phyloP scores from a whole-genome alignment of 2,113 vertebrate genomes.

The Hippocampus comes region DNA sequence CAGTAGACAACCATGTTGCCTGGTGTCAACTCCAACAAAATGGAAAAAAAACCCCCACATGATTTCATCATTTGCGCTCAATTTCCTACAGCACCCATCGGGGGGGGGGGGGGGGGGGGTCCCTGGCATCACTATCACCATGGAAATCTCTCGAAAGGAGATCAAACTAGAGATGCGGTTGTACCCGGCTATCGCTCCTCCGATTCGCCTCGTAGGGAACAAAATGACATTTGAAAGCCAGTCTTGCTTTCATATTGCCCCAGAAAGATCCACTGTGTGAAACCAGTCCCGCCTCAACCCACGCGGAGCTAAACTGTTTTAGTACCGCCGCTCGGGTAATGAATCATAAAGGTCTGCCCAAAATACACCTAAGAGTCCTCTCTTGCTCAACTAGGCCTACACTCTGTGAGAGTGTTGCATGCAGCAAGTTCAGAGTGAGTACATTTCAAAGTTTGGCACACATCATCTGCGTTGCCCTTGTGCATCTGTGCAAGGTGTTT shows the following conservation, averaged over 20 bases:
- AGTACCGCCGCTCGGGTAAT: conserved; percentile 47
- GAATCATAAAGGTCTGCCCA: conserved; percentile 48
- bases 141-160: background rate
- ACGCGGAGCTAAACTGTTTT: conserved; percentile 31
- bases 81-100: background rate
- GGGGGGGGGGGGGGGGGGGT: background rate
- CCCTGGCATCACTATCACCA: background rate
- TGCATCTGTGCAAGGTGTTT: conserved; percentile 28
- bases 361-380: conserved; percentile 48
- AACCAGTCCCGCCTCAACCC: conserved; percentile 21
- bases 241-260: background rate
- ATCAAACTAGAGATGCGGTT: background rate
- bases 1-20: too few species aligned
- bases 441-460: conserved; percentile 21
- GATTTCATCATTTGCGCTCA: background rate
- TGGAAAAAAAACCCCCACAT: conserved; percentile 7
- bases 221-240: conserved; percentile 1
- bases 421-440: conserved; percentile 11
- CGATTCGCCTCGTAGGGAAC: conserved; percentile 13
- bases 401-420: conserved; percentile 14
- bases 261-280: conserved; percentile 18
- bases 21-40: background rate
- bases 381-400: conserved; percentile 23
- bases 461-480: conserved; percentile 22
- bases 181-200: conserved; percentile 3